Base-by-base conservation (phyloP, 2,888 invertebrate species). In the Mellilla xanthometata region DNA sequence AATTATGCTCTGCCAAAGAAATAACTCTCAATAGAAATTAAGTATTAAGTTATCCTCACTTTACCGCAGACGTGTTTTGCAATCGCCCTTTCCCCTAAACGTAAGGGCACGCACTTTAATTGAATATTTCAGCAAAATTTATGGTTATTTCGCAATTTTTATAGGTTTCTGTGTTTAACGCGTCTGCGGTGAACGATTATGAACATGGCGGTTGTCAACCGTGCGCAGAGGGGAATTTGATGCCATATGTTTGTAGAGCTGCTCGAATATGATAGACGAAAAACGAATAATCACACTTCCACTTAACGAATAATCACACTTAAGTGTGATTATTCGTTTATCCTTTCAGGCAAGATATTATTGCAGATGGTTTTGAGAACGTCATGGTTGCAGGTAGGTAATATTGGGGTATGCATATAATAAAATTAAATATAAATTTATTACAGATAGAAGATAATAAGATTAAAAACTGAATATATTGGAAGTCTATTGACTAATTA, bases 151-250 rank as follows among this genome's bases (percentile, higher is more conserved):
- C 71, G 72, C 78, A 76, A 85, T 81, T 86, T 86, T 86, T 85
- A 85, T 82, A 68, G 78, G 66, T 72, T 72, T 62, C 82, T 86
- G 86, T 79, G 72, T 73, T 84, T 86, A 85, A 85, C 84, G 83
- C 72, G 75, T 73, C 77, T 81, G 83, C 72, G 60, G 61, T 60
- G 67, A 79, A 78, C 78, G 81, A 82, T 83, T 81, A 81, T 74
- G 74, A 78, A 74, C 70, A 70, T 73, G 71, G 68, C 70, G 75
- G 75, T 76, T 76, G 79, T 76, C 77, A 54, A 80, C 75, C 72
- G 58, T 54, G 56, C 52, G 57, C 67, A 61, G 55, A 52, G 51
- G 65, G 60, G 71, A 58, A 59, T 59, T 39, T 49, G 29, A 15
- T 50, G 32, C 32, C 24, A 7, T 34, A 54, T 42, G 44, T 44